phyloP scores from a whole-genome alignment of 2,113 vertebrate genomes.

The Stictonetta naevosa region DNA sequence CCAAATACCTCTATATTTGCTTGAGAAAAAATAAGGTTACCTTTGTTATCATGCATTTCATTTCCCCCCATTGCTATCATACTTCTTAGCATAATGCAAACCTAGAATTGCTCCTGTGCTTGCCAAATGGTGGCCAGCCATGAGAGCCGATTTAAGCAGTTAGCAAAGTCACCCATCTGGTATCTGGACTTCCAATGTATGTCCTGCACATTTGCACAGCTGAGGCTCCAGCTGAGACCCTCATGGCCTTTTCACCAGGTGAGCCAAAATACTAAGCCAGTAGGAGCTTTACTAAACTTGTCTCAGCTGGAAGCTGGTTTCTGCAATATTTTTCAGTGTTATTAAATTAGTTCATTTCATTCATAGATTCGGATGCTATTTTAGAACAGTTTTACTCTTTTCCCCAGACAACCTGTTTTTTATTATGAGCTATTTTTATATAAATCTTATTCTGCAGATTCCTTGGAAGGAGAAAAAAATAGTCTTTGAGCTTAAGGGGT shows the following conservation, averaged over 20 bases:
- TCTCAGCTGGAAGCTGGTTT: slow-evolving; percentile 54
- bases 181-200: slow-evolving; percentile 24
- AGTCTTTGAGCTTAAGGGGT: background rate
- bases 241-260: slow-evolving; percentile 38
- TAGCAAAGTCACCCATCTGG: slow-evolving; percentile 59
- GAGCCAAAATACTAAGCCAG: slow-evolving; percentile 31
- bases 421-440: slow-evolving; percentile 15
- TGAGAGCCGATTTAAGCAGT: background rate
- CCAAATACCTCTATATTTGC: background rate
- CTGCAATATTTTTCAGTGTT: slow-evolving; percentile 40
- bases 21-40: background rate
- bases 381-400: slow-evolving; percentile 43
- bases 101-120: background rate
- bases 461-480: slow-evolving; percentile 35
- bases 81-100: background rate
- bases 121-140: slow-evolving; percentile 39
- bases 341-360: slow-evolving; percentile 48
- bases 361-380: slow-evolving; percentile 26
- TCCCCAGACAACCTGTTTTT: background rate
- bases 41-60: background rate
- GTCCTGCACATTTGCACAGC: slow-evolving; percentile 42
- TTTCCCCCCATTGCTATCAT: background rate
- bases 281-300: slow-evolving; percentile 21
- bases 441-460: background rate
- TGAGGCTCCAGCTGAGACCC: slow-evolving; percentile 53